phyloP scores from a whole-genome alignment of 2,797 vertebrate genomes.

The Neomorphus geoffroyi region DNA sequence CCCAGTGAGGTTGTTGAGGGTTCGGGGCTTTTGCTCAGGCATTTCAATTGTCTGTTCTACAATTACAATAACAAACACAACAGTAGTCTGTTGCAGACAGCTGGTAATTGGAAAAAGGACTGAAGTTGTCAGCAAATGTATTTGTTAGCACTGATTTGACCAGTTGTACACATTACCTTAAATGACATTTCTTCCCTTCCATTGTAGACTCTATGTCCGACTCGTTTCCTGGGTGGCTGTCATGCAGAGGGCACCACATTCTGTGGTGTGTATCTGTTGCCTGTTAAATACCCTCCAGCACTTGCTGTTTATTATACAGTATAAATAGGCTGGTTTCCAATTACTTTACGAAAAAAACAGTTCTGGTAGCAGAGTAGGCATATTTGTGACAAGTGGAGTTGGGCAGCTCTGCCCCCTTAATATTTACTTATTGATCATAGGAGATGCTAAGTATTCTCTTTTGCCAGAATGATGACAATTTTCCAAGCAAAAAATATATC shows the following conservation, averaged over 20 bases:
- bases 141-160: conserved; percentile 42
- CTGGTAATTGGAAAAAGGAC: conserved; percentile 49
- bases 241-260: not conserved
- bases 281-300: conserved; percentile 14
- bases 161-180: conserved; percentile 44
- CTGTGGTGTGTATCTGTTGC: not conserved
- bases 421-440: not conserved
- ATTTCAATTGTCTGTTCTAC: conserved; percentile 34
- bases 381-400: not conserved
- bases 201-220: not conserved
- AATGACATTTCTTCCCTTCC: conserved; percentile 33
- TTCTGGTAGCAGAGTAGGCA: not conserved
- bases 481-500: not conserved
- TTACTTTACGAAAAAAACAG: not conserved
- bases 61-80: conserved; percentile 47
- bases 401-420: not conserved
- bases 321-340: conserved; percentile 13
- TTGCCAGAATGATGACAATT: not conserved
- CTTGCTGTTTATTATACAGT: conserved; percentile 6
- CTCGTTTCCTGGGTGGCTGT: conserved; percentile 3
- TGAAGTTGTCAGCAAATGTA: conserved; percentile 33
- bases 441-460: not conserved
- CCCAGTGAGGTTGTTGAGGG: not conserved
- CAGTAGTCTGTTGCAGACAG: conserved; percentile 54
- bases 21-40: conserved; percentile 35